These are phyloP conservation scores for Camptogramma bilineatum DNA, from an alignment of 2,888 invertebrate species.

Conservation along the genomic window DNA sequence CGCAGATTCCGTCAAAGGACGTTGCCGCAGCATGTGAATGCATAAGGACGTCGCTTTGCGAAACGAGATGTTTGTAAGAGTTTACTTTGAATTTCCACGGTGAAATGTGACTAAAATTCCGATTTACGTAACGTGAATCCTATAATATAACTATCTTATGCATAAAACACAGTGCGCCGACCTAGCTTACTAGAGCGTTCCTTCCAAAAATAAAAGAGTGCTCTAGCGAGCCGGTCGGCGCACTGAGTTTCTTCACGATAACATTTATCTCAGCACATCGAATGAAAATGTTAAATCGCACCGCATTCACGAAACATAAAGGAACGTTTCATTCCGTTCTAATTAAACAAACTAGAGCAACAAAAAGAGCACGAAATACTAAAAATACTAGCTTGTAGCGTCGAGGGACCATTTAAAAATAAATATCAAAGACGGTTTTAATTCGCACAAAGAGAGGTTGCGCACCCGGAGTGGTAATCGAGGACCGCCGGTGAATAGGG, in stretches of 20 bases:
- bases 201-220: too few relatives aligned
- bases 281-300: slow-evolving; percentile 20
- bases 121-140: too few relatives aligned
- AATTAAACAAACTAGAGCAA: slow-evolving; percentile 57
- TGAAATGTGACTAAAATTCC: not conserved
- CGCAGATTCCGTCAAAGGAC: slow-evolving; percentile 20
- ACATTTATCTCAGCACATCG: slow-evolving; percentile 3
- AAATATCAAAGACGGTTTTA: slow-evolving; percentile 64
- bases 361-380: slow-evolving; percentile 42
- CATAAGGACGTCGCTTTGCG: slow-evolving; percentile 9
- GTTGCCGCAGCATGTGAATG: slow-evolving; percentile 9
- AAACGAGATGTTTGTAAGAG: not conserved
- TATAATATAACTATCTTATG: too few relatives aligned
- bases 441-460: slow-evolving; percentile 56
- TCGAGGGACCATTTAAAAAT: slow-evolving; percentile 58
- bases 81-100: not conserved
- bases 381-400: slow-evolving; percentile 25
- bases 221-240: too few relatives aligned
- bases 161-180: too few relatives aligned
- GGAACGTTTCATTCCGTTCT: slow-evolving; percentile 51
- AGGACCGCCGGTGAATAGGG: slow-evolving; percentile 31
- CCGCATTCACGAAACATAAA: slow-evolving; percentile 43
- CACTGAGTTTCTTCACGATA: too few relatives aligned
- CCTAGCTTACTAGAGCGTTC: too few relatives aligned
- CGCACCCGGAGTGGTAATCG: slow-evolving; percentile 41